Percentiles rank a stretch among this genome's conserved stretches.
phyloP scores from a whole-genome alignment of 2,888 invertebrate species.

The Epinotia nisella region DNA sequence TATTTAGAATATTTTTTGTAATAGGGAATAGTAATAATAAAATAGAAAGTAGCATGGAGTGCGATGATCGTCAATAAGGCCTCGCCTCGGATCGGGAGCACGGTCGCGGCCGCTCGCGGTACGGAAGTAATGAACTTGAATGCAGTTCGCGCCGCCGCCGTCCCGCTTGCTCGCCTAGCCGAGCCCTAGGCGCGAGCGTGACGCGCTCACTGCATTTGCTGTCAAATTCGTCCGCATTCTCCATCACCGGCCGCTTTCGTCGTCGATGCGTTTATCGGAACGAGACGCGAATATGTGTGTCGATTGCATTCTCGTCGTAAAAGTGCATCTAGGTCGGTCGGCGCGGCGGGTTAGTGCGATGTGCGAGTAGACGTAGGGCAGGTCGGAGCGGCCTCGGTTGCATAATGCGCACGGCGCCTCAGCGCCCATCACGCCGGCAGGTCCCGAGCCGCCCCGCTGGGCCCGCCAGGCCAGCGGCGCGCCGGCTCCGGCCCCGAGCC shows the following conservation, averaged over 20 bases:
- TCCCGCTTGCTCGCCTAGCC: slow-evolving; percentile 73
- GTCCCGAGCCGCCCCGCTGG: slow-evolving; percentile 51
- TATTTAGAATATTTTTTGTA: background rate
- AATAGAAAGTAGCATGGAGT: slow-evolving; percentile 36
- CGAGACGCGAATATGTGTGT: slow-evolving; percentile 84
- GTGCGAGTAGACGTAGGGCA: slow-evolving; percentile 80
- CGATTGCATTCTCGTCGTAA: slow-evolving; percentile 83
- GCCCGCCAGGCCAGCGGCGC: slow-evolving; percentile 58
- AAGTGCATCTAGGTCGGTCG: slow-evolving; percentile 84
- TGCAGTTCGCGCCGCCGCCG: slow-evolving; percentile 73
- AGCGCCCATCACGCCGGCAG: slow-evolving; percentile 64
- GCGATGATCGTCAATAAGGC: slow-evolving; percentile 56
- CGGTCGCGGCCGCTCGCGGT: slow-evolving; percentile 69
- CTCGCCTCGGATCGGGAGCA: slow-evolving; percentile 67
- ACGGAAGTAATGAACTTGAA: slow-evolving; percentile 86
- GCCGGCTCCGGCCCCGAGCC: slow-evolving; percentile 66
- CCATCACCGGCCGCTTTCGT: slow-evolving; percentile 84
- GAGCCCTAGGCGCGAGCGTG: slow-evolving; percentile 77
- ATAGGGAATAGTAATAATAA: slow-evolving; percentile 25
- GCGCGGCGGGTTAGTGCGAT: slow-evolving; percentile 77
- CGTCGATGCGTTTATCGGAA: slow-evolving; percentile 85
- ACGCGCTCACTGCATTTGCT: slow-evolving; percentile 81
- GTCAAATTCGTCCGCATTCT: slow-evolving; percentile 83
- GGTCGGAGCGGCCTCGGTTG: slow-evolving; percentile 72
- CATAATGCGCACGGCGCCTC: slow-evolving; percentile 74